Conservation (phyloP, 1,140 invertebrate species). For the Bombus impatiens region DNA sequence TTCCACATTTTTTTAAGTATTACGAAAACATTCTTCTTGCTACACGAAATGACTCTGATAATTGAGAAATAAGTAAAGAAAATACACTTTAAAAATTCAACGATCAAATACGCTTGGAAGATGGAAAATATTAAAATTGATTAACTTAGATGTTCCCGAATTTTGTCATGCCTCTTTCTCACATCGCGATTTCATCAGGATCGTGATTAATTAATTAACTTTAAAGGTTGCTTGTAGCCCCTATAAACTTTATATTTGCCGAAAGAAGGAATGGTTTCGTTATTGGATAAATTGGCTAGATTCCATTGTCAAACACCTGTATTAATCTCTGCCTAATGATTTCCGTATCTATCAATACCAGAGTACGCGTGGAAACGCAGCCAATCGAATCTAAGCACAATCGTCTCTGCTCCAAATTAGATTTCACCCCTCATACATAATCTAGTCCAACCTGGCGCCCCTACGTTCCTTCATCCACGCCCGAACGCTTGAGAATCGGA, state of each 20-base stretch:
- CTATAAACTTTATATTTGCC: no score
- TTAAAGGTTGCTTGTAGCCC: no score
- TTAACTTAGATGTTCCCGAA: no score
- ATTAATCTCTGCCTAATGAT: not conserved
- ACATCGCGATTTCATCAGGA: rapidly evolving
- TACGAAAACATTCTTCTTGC: not conserved
- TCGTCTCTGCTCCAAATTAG: not conserved
- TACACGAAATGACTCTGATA: not conserved
- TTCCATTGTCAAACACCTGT: not conserved
- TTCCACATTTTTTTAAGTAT: not conserved
- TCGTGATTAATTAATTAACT: no score
- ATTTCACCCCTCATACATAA: not conserved
- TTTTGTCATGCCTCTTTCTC: no score
- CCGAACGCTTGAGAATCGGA: not conserved
- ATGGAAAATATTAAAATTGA: no score
- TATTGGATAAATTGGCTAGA: not conserved
- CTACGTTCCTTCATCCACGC: not conserved
- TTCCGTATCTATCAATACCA: not conserved
- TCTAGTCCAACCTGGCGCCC: not conserved
- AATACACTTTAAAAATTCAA: not conserved
- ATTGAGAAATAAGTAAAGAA: not conserved
- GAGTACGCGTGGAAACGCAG: not conserved
- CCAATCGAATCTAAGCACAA: not conserved
- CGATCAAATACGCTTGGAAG: not conserved
- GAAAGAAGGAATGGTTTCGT: no score